Percentiles rank a stretch among this genome's conserved stretches.
Conservation (phyloP, 2,113 vertebrate species). For the Scatophagus argus region DNA sequence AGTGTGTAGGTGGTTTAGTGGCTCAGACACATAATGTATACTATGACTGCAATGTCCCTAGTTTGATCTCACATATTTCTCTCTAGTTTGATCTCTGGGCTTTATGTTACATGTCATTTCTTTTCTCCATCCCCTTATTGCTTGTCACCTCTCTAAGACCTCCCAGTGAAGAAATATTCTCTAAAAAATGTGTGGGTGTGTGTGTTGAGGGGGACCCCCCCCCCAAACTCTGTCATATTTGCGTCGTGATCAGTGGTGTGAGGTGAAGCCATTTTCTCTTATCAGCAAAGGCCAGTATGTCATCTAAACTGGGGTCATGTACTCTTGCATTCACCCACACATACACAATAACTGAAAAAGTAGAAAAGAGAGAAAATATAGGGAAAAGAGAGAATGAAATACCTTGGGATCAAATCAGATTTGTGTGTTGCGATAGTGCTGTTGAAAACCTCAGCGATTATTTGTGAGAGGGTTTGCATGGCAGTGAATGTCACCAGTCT, state of each 20-base stretch:
- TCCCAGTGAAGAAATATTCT: too few species aligned
- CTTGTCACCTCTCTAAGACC: too few species aligned
- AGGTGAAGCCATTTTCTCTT: slow-evolving; percentile 42
- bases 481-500: background rate
- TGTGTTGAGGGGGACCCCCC: too few species aligned
- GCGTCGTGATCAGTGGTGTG: slow-evolving; percentile 15
- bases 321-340: slow-evolving; percentile 8
- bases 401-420: background rate
- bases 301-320: slow-evolving; percentile 29
- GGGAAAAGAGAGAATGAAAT: background rate
- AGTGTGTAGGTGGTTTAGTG: too few species aligned
- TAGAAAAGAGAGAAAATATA: background rate
- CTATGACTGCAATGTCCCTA: too few species aligned
- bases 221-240: too few species aligned
- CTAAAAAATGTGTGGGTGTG: too few species aligned
- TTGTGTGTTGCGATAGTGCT: background rate
- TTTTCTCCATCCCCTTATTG: too few species aligned
- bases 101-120: too few species aligned
- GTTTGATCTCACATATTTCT: too few species aligned
- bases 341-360: background rate
- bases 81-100: too few species aligned
- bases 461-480: background rate
- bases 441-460: background rate
- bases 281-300: slow-evolving; percentile 41
- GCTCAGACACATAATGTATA: too few species aligned